A percentile compares a stretch with the other conserved stretches of the same genome.
Conservation (phyloP, 2,113 vertebrate species). For the Gila orcuttii region DNA sequence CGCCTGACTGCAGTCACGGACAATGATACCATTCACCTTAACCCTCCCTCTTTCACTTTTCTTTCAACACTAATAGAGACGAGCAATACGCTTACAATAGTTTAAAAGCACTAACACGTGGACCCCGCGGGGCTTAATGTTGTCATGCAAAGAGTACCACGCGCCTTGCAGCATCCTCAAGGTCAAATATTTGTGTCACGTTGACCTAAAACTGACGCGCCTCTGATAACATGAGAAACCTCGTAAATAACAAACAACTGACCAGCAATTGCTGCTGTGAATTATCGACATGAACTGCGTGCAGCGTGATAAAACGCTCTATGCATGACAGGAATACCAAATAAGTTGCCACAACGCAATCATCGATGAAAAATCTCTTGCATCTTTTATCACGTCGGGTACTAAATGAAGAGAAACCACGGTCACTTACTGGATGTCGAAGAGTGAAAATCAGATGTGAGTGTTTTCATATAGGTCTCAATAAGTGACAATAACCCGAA, state of each 20-base stretch:
- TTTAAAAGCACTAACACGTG: slow-evolving; percentile 56
- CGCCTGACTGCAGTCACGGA: slow-evolving; percentile 18
- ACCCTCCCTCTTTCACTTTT: not conserved
- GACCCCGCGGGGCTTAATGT: slow-evolving; percentile 26
- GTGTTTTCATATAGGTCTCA: slow-evolving; percentile 12
- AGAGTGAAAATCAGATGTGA: not conserved
- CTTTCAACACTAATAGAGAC: slow-evolving; percentile 16
- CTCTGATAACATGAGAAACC: not conserved
- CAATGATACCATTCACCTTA: not conserved
- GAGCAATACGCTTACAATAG: not conserved
- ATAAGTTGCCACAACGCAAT: not conserved
- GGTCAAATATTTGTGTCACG: slow-evolving; percentile 57
- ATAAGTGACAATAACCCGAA: not conserved
- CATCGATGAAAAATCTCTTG: not conserved
- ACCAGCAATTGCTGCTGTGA: not conserved
- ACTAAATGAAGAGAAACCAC: not conserved
- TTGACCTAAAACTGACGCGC: slow-evolving; percentile 27
- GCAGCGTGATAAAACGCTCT: not conserved
- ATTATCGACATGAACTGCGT: not conserved
- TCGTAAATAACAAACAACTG: not conserved
- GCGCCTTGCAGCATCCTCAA: slow-evolving; percentile 55
- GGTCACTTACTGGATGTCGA: slow-evolving; percentile 21
- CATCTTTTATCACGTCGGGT: not conserved
- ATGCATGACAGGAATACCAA: slow-evolving; percentile 16
- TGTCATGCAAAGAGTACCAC: not conserved